These are phyloP conservation scores for Toxonevra muliebris DNA, from an alignment of 2,888 invertebrate species.

Conservation along the genomic window DNA sequence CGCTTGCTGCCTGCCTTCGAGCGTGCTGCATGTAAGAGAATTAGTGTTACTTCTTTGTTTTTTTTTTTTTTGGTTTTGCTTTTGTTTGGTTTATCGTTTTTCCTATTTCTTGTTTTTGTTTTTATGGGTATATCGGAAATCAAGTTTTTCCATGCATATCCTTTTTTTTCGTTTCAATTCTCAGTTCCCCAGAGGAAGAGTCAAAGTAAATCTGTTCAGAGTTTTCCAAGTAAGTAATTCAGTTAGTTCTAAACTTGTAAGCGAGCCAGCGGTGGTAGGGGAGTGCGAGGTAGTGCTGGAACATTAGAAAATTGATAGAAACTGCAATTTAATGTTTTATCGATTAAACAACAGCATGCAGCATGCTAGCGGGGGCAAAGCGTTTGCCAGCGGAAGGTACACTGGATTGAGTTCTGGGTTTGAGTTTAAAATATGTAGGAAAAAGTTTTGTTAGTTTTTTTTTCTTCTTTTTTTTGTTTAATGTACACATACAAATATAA, in stretches of 20 bases:
- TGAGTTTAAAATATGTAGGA: too few relatives aligned
- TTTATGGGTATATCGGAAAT: constrained; percentile 6
- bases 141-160: neutral
- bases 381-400: too few relatives aligned
- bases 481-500: too few relatives aligned
- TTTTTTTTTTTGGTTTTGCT: neutral
- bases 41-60: too few relatives aligned
- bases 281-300: neutral
- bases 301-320: constrained; percentile 14
- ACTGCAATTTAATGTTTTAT: constrained; percentile 17
- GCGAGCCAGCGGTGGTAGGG: neutral
- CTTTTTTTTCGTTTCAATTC: neutral
- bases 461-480: too few relatives aligned
- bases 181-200: constrained; percentile 11
- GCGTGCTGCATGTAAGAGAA: too few relatives aligned
- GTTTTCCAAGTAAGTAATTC: neutral
- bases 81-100: too few relatives aligned
- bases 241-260: neutral
- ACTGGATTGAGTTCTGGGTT: too few relatives aligned
- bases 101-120: too few relatives aligned
- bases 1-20: neutral
- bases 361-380: too few relatives aligned
- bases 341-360: constrained; percentile 10
- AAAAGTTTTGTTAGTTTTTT: too few relatives aligned
- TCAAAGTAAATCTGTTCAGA: constrained; percentile 10